A percentile compares a stretch with the other conserved stretches of the same genome.
Conservation (phyloP, 1,140 invertebrate species). For the Heliconius melpomene region DNA sequence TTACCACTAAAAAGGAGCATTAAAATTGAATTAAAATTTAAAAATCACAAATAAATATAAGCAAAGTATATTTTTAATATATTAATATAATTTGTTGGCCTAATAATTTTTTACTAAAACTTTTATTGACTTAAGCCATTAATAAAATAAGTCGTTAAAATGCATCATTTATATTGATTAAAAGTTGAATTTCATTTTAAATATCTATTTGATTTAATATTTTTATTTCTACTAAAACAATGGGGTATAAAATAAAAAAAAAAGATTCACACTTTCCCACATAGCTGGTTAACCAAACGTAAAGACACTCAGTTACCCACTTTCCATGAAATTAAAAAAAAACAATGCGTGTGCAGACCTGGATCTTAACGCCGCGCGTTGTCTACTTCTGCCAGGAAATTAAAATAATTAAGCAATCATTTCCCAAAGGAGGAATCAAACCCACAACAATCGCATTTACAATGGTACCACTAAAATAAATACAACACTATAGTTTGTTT, state of each 20-base stretch:
- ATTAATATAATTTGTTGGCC: background rate
- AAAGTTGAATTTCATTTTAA: background rate
- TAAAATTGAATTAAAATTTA: background rate
- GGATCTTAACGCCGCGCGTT: background rate
- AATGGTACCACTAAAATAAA: slow-evolving; percentile 16
- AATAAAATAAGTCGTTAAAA: background rate
- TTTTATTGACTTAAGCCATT: background rate
- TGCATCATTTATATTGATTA: background rate
- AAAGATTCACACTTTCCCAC: background rate
- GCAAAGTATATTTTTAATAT: slow-evolving; percentile 14
- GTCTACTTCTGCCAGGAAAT: background rate
- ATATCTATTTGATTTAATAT: background rate
- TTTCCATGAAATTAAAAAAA: no score
- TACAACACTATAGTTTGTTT: slow-evolving; percentile 28
- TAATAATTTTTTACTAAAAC: background rate
- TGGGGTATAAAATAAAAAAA: no score
- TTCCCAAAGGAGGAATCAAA: no score
- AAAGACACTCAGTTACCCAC: background rate
- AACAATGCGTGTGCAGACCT: no score
- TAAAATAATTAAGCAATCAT: background rate
- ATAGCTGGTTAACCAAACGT: background rate
- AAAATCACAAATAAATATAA: slow-evolving; percentile 19
- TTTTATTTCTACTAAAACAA: no score
- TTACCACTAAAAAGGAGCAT: background rate
- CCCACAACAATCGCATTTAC: no score